These are phyloP conservation scores for Toxotes lorentzi DNA, from an alignment of 2,797 vertebrate genomes.

Conservation along the genomic window DNA sequence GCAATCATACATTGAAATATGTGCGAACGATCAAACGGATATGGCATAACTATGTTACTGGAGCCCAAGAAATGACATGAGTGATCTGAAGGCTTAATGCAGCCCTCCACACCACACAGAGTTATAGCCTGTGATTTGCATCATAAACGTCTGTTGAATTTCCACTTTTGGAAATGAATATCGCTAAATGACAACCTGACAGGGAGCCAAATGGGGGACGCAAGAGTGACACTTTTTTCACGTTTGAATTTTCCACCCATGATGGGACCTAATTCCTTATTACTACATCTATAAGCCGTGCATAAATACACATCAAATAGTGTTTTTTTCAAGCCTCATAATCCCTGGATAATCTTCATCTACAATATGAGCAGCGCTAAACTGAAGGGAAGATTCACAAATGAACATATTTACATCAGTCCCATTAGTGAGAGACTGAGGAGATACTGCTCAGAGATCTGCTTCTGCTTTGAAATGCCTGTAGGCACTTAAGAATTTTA, in stretches of 20 bases:
- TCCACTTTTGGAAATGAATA: conserved; percentile 83
- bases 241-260: conserved; percentile 68
- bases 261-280: conserved; percentile 80
- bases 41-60: conserved; percentile 66
- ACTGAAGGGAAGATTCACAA: conserved; percentile 82
- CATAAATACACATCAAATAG: conserved; percentile 83
- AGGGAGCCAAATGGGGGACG: conserved; percentile 69
- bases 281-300: conserved; percentile 78
- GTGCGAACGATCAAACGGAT: conserved; percentile 69
- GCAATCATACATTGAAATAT: conserved; percentile 73
- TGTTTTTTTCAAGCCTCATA: conserved; percentile 76
- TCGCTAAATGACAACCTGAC: conserved; percentile 79
- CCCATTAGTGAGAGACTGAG: conserved; percentile 81
- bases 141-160: conserved; percentile 84
- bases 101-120: conserved; percentile 71
- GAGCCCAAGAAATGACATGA: conserved; percentile 65
- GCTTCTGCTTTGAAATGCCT: conserved; percentile 77
- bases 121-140: conserved; percentile 84
- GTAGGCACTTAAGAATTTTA: conserved; percentile 82
- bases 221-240: conserved; percentile 50
- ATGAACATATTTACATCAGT: conserved; percentile 86
- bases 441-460: conserved; percentile 73
- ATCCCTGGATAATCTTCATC: conserved; percentile 87
- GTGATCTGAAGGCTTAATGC: conserved; percentile 84
- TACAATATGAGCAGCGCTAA: conserved; percentile 82